Base-by-base conservation (phyloP, 2,113 vertebrate genomes). In the Origma solitaria region DNA sequence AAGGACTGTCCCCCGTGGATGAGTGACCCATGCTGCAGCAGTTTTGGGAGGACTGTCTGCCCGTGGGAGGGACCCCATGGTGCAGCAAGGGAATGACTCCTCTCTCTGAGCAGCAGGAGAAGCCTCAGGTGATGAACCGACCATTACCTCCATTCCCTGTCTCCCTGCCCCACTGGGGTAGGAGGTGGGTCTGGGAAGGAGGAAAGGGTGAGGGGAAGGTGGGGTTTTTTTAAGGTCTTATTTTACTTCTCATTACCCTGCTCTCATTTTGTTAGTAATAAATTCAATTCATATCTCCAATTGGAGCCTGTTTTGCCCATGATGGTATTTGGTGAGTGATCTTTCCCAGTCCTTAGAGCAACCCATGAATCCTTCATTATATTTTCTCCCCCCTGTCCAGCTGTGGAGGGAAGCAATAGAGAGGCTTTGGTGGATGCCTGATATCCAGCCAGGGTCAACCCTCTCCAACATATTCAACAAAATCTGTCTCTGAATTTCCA, bases 41-140 rank as follows among this genome's bases (percentile, higher is more conserved):
- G 8, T 31, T 6, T 42, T 13, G 10, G 10, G 16, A 17, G 51
- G 35, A 9, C 19, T 40, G 50, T 3, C 18, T 40, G 42, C 24
- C 25, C 24, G 2, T 31, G 25, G 42, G 35, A 35, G 35, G 35
- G 60, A 20, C 15, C n/a, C 16, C 31, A 30, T 0, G 0, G 21
- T 31, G 9, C 30, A 42, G 35, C 31, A 49, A 30, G 35, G n/a
- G 24, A 49, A 23, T 0, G 0, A 16, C 28, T 75, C 50, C 24
- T 49, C 23, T n/a, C 44, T 21, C 82, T 49, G 30, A 57, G 35
- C 10, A 50, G 16, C 44, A 42, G 31, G 31, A 68, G 21, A 66
- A 58, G 35, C 16, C 22, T 13, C 4, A 15, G 10, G 13, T 40
- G 50, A 24, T 50, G 61, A 57, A 21, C 20, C 14, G 42, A 49